phyloP scores from a whole-genome alignment of 2,797 vertebrate genomes.

The Sarcoramphus papa region DNA sequence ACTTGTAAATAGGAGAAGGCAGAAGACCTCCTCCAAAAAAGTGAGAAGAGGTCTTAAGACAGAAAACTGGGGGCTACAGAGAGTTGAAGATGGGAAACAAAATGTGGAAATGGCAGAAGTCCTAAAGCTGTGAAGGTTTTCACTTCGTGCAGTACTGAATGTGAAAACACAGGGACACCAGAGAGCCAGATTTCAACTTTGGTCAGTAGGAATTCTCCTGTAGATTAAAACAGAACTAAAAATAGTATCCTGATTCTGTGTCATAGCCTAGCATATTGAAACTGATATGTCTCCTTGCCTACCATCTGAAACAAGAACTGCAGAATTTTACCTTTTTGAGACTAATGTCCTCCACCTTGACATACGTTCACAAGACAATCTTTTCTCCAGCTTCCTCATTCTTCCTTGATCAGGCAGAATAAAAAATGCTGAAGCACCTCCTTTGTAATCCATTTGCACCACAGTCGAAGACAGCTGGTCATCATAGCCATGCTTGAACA shows the following conservation, averaged over 20 bases:
- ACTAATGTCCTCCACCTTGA: slow-evolving; percentile 70
- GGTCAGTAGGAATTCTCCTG: not conserved
- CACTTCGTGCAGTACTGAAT: not conserved
- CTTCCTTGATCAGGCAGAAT: slow-evolving; percentile 83
- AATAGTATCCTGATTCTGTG: not conserved
- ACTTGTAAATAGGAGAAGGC: not conserved
- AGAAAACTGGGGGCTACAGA: not conserved
- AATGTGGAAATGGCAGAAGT: not conserved
- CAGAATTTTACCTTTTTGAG: slow-evolving; percentile 58
- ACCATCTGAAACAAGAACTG: not conserved
- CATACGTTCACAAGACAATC: slow-evolving; percentile 72
- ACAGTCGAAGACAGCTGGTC: slow-evolving; percentile 73
- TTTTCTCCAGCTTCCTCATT: slow-evolving; percentile 77
- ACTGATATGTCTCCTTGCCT: not conserved
- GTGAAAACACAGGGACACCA: not conserved
- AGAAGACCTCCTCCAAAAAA: not conserved
- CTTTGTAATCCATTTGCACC: slow-evolving; percentile 85
- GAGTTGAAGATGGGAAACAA: not conserved
- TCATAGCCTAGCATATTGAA: not conserved
- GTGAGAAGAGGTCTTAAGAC: not conserved
- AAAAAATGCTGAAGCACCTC: slow-evolving; percentile 84
- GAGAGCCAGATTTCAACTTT: not conserved
- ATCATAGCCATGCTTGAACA: slow-evolving; percentile 79
- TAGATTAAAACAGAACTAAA: not conserved
- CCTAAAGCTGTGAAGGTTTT: not conserved